Evolutionary conservation across 1,140 invertebrate species (phyloP).

Genomic region (Penaeus chinensis): DNA sequence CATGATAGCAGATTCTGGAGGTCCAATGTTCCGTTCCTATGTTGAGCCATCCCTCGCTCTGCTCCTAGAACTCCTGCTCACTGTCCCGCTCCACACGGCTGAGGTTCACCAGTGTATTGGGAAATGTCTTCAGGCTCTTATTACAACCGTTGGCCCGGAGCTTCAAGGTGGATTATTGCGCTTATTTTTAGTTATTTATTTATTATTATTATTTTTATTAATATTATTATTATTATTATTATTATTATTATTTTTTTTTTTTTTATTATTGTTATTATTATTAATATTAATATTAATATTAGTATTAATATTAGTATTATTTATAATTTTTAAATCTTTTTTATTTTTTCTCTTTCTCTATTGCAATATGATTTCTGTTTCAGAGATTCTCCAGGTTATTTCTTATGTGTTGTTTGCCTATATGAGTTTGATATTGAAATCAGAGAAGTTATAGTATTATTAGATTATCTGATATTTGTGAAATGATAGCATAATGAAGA

Average conservation of each 20-base stretch:
- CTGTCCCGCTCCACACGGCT: constrained; percentile 87
- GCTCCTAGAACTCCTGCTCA: constrained; percentile 88
- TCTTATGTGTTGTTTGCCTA: too few relatives aligned
- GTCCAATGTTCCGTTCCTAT: constrained; percentile 97
- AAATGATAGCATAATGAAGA: too few relatives aligned
- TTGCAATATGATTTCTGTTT: too few relatives aligned
- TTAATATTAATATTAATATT: background rate
- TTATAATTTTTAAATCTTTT: too few relatives aligned
- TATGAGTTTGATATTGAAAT: too few relatives aligned
- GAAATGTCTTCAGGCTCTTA: constrained; percentile 90
- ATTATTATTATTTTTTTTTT: too few relatives aligned
- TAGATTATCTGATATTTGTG: too few relatives aligned
- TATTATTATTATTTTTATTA: constrained; percentile 12
- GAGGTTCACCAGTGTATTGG: constrained; percentile 96
- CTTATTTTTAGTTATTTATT: background rate
- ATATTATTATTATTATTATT: too few relatives aligned
- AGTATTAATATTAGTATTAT: too few relatives aligned
- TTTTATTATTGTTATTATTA: constrained; percentile 22
- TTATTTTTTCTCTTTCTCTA: too few relatives aligned
- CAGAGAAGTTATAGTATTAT: too few relatives aligned
- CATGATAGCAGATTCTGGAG: constrained; percentile 96
- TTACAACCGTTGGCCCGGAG: constrained; percentile 98
- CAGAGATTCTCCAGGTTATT: too few relatives aligned
- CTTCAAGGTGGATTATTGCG: constrained; percentile 78
- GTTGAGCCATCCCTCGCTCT: constrained; percentile 93